Evolutionary conservation across 2,113 vertebrate genomes (phyloP), one percentile per base, ranked within the genome.

Genomic region (Upupa epops): DNA sequence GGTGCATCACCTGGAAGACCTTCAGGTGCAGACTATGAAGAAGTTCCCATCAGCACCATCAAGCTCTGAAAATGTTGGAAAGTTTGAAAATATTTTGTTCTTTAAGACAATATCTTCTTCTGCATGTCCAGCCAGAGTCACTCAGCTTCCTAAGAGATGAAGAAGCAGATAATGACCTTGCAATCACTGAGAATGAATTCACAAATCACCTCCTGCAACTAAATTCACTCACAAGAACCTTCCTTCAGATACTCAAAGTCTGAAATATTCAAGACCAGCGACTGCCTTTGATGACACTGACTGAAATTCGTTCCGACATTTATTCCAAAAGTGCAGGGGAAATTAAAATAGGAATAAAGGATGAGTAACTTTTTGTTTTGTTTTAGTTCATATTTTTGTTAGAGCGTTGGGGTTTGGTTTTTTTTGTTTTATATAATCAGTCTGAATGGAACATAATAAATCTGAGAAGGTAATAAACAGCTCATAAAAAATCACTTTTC

Each of bases 381-480:
- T 3, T 86, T 86, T 66, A 58, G 64, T 59, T 74, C 45, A 17
- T 29, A 34, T 4, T 75, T 77, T 93, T 91, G 25, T 72, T 64
- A 32, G 45, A 68, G 78, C 15, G 36, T 37, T 12, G 24, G 12
- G 31, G 12, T 51, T 55, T 49, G 71, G 20, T 52, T 77, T 70
- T 19, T 48, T 31, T 80, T 24, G 36, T 70, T 64, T 45, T 84
- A 82, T 80, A 64, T 92, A 84, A 84, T 90, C 42, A 12, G 54
- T 86, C 92, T 84, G 73, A 90, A 84, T 73, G 68, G 86, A 90
- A 70, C 93, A 96, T 69, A 92, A 89, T 95, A 96, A 96, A 95
- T 93, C 90, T 86, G 59, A 79, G 92, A 90, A 84, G 63, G 90
- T 87, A 96, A 96, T 96, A 96, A 96, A 96, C 96, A 94, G 93